A percentile compares a stretch with the other conserved stretches of the same genome.
phyloP scores from a whole-genome alignment of 1,140 invertebrate genomes.

The Meloidogyne hapla region DNA sequence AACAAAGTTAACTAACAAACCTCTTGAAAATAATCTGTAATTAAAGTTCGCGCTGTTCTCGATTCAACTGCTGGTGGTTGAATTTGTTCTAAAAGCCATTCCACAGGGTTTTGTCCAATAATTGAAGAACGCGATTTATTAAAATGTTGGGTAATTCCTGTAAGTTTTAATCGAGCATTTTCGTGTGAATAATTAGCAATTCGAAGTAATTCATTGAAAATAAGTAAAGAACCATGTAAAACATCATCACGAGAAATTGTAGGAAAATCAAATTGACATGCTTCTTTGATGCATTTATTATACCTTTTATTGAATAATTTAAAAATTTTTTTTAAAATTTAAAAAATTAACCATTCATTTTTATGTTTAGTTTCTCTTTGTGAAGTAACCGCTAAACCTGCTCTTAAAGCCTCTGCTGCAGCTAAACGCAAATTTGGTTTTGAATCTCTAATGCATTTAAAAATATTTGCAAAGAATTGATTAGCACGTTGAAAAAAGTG shows the following conservation, averaged over 20 bases:
- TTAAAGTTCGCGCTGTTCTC: slow-evolving; percentile 78
- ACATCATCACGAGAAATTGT: slow-evolving; percentile 76
- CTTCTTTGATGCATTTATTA: slow-evolving; percentile 80
- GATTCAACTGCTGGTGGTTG: slow-evolving; percentile 73
- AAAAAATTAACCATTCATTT: slow-evolving; percentile 74
- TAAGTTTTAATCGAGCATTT: slow-evolving; percentile 67
- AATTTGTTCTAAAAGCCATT: slow-evolving; percentile 48
- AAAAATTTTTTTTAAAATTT: neutral
- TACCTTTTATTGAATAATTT: slow-evolving; percentile 66
- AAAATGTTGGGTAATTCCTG: neutral
- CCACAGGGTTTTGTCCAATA: slow-evolving; percentile 51
- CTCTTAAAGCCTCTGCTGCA: slow-evolving; percentile 85
- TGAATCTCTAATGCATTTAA: slow-evolving; percentile 84
- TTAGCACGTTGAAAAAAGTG: slow-evolving; percentile 97
- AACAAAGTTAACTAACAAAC: slow-evolving; percentile 70
- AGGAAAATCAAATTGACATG: slow-evolving; percentile 62
- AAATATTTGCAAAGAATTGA: slow-evolving; percentile 88
- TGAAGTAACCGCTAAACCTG: slow-evolving; percentile 86
- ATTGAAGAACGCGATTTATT: slow-evolving; percentile 23
- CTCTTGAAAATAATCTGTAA: slow-evolving; percentile 76
- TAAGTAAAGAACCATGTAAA: slow-evolving; percentile 86
- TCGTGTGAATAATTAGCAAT: slow-evolving; percentile 87
- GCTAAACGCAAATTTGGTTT: slow-evolving; percentile 87
- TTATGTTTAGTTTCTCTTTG: slow-evolving; percentile 90
- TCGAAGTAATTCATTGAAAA: slow-evolving; percentile 88